These are phyloP conservation scores for Cryptotermes secundus DNA, from an alignment of 1,140 invertebrate genomes.

Conservation along the genomic window DNA sequence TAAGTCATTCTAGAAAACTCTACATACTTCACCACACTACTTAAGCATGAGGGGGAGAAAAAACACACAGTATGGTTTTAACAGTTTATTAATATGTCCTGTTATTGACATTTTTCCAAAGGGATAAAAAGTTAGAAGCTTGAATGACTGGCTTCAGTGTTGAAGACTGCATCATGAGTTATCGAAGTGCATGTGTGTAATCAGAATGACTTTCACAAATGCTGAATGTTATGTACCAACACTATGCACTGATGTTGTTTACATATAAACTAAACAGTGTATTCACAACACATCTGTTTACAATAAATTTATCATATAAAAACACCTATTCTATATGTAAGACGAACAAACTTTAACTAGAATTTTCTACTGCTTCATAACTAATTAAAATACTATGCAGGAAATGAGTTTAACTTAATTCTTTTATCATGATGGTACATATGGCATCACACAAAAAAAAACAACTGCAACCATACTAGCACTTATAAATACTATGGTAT, in stretches of 20 bases:
- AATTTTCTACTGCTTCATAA: no score
- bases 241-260: neutral
- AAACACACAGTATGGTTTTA: neutral
- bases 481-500: neutral
- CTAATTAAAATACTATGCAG: neutral
- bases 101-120: neutral
- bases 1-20: no score
- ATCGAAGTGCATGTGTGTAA: neutral
- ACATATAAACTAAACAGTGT: neutral
- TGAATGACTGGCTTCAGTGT: neutral
- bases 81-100: neutral
- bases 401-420: neutral
- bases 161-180: neutral
- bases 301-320: neutral
- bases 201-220: neutral
- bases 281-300: neutral
- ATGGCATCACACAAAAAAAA: neutral
- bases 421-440: neutral
- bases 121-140: neutral
- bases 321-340: neutral
- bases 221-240: neutral
- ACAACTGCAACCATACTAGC: neutral
- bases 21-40: no score
- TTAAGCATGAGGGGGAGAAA: no score
- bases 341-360: no score